Evolutionary conservation across 2,797 vertebrate genomes (phyloP).

Genomic region (Pogonophryne albipinna): DNA sequence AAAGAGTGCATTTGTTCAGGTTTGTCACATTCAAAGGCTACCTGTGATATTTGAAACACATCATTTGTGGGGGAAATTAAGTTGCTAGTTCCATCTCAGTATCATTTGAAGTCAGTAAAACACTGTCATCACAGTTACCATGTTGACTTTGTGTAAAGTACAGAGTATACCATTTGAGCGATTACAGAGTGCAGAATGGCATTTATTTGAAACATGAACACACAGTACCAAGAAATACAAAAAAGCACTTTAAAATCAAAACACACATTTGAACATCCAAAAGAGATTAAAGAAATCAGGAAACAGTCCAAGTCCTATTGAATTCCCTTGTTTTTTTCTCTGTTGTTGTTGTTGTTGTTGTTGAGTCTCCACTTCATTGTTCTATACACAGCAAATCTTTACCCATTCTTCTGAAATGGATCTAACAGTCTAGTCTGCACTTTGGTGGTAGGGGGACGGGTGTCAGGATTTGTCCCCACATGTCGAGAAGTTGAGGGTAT

Average conservation of each 20-base stretch:
- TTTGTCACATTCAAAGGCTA: conserved; percentile 27
- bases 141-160: conserved; percentile 24
- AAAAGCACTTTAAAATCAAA: conserved; percentile 81
- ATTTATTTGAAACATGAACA: conserved; percentile 85
- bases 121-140: conserved; percentile 24
- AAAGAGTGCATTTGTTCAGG: conserved; percentile 23
- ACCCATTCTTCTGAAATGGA: conserved; percentile 37
- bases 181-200: conserved; percentile 75
- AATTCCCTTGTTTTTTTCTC: conserved; percentile 24
- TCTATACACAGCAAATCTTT: conserved; percentile 46
- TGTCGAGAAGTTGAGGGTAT: conserved; percentile 58
- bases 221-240: conserved; percentile 81
- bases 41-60: conserved; percentile 20
- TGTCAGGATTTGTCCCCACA: conserved; percentile 45
- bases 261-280: conserved; percentile 76
- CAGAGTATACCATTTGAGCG: conserved; percentile 36
- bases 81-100: not conserved
- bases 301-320: conserved; percentile 69
- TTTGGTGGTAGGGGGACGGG: conserved; percentile 70
- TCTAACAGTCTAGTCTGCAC: conserved; percentile 58
- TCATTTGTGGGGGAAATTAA: not conserved
- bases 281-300: conserved; percentile 56
- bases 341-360: not conserved
- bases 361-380: conserved; percentile 15
- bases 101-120: conserved; percentile 36